Base-by-base conservation (phyloP, 1,140 invertebrate genomes). In the Bombus polaris region DNA sequence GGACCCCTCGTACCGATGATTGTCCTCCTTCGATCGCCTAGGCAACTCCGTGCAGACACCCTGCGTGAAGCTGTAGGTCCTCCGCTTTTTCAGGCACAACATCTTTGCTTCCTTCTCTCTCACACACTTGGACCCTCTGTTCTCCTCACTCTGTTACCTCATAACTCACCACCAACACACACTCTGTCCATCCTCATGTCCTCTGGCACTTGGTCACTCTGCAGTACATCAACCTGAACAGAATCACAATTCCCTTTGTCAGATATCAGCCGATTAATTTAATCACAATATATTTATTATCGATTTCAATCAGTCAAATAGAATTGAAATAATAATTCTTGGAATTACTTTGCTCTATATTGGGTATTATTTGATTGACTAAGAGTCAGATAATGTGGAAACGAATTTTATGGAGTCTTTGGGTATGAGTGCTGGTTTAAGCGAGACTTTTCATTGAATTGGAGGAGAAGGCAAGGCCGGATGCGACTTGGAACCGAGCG, bases 61-160 rank as follows among this genome's bases (percentile, higher is more conserved):
- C 85, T 93, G 92, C 66, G 92, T 94, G 86, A 94, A 93, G 80
- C 92, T 94, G 87, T 94, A 94, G 62, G 92, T 93, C 32, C 92
- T 90, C 9, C 93, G 83, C 72, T 94, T 94, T 85, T 94, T 94
- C 44, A 94, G 71, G 81, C 93, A 94, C 87, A 94, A 82, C 93
- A 94, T 93, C 68, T 87, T 91, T 79, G 72, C 47, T 87, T 59
- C 68, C 72, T 25, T 75, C 10, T 71, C 35, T 39, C 13, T 39
- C 35, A 59, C 37, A 22, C 75, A 39, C 75, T 59, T 44, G 18
- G 15, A 32, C 8, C 12, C 32, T 57, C 18, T 39, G 35, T 47
- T 35, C 66, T 22, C 1, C 18, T 53, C 44, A 39, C 73, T 72
- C 70, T 70, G 75, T 71, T 65, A 82, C 32, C 62, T 88, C 83